Base-by-base conservation (phyloP, 2,888 invertebrate species). In the Blastobasis adustella region DNA sequence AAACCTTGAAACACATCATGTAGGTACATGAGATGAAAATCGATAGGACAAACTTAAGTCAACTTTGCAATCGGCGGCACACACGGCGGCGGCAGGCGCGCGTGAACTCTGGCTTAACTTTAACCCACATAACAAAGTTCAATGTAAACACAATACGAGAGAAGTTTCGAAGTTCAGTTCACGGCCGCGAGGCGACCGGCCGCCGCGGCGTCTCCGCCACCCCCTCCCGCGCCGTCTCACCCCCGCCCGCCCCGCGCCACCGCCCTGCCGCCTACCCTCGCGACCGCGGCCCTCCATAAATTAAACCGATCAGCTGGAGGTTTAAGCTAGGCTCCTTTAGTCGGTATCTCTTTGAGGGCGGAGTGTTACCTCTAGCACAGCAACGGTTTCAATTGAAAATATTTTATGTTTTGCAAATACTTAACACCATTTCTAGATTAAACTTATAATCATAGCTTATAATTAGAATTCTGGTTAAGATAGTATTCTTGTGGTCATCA, bases 121-220 rank as follows among this genome's bases (percentile, higher is more conserved):
- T 88, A 88, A 88, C 88, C 88, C 87, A 88, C 85, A 88, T 88
- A 86, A 87, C 87, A 85, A 87, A 88, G 88, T 88, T 88, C 80
- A 85, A 85, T 87, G 87, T 87, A 88, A 88, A 88, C 88, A 88
- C 87, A 87, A 88, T 87, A 86, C 83, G 82, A 76, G 76, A 77
- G 79, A 85, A 85, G 84, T 85, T 84, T 82, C 76, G 71, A 85
- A 84, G 82, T 84, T 79, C 87, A 82, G 87, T 87, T 86, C 87
- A 87, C 80, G 87, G 87, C 82, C 87, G 86, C 80, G 76, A 69
- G 71, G 72, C 69, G 73, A 66, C 65, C 65, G 64, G 67, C 63
- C 62, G 62, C 62, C 62, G 56, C 61, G 60, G 54, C 59, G 57
- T 60, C 56, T 51, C n/a, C 59, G 45, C 54, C 60, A 55, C 58